A percentile compares a stretch with the other conserved stretches of the same genome.
Conservation (phyloP, 30 jellyfish, hydroid and myxozoan genomes). For the Turritopsis dohrnii region DNA sequence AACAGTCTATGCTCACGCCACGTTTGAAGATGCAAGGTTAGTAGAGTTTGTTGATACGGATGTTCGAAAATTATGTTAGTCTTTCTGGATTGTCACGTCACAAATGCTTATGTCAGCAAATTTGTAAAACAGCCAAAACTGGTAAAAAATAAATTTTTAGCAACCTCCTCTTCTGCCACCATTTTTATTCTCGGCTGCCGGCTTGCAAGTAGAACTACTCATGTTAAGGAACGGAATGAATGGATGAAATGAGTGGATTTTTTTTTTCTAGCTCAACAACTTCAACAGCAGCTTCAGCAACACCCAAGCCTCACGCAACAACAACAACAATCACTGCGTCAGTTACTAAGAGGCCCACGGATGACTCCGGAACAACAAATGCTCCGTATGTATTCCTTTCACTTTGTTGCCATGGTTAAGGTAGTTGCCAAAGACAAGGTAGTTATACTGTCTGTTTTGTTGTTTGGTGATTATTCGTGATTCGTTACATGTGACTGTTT, state of each 20-base stretch:
- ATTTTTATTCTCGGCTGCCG: no score
- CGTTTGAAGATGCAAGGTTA: conserved; percentile 36
- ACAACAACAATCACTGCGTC: conserved; percentile 40
- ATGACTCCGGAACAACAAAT: conserved; percentile 28
- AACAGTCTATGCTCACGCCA: conserved; percentile 28
- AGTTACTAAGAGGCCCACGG: background rate
- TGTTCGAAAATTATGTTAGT: background rate
- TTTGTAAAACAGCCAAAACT: no score
- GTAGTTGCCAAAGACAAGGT: no score
- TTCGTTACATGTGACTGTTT: no score
- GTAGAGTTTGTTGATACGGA: background rate
- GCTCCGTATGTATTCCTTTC: conserved; percentile 6
- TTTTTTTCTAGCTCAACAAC: conserved; percentile 21
- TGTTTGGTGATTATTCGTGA: background rate
- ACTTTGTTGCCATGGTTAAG: background rate
- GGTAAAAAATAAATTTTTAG: no score
- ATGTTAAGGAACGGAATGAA: no score
- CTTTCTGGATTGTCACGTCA: no score
- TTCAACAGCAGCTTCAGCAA: background rate
- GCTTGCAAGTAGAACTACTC: no score
- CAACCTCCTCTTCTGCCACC: no score
- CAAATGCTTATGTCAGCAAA: no score
- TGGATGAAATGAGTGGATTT: no score
- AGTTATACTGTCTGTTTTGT: no score
- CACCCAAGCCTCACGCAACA: conserved; percentile 27